Base-by-base conservation (phyloP, 1,140 invertebrate genomes). In the Calosoma granatense region DNA sequence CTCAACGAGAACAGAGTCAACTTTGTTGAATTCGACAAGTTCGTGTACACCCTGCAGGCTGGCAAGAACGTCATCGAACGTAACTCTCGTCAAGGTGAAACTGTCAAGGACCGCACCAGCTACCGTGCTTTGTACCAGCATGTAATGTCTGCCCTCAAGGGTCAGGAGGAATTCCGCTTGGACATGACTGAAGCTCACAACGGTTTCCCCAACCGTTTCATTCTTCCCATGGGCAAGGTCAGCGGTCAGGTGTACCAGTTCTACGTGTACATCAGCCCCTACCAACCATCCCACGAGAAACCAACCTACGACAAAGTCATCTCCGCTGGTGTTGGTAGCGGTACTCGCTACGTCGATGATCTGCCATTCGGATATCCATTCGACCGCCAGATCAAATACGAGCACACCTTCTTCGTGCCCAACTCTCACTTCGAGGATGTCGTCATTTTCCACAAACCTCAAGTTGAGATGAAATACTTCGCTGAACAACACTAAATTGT, bases 21-120 rank as follows among this genome's bases (percentile, higher is more conserved):
- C 64, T 87, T 85, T 62, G 78, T 86, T 51, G 77, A 84, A 67
- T 69, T 89, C 22, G 87, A 90, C 62, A 80, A 79, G 65, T 89
- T 86, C 69, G 63, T 78, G 22, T 78, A 80, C 63, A 76, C 81
- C 55, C 70, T 90, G 36, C 67, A 70, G 3, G 70, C 78, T 57
- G 87, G 87, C 52, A 74, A 81, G 56, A 88, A 87, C 66, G 71
- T 76, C 39, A 78, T 90, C 57, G 72, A 76, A 36, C 81, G 87
- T 53, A 78, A 76, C 59, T 87, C 85, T 2, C 74, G 76, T 12
- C 79, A 88, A n/a, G 82, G 83, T 63, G 72, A 75, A 58, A 75
- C 76, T 58, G 76, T 79, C 58, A 72, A 76, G 39, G 85, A 88
- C 64, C 82, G 78, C 53, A 76, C 81, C 53, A 79, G 81, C n/a